A percentile compares a stretch with the other conserved stretches of the same genome.
phyloP scores from a whole-genome alignment of 37 sponge, comb jelly and placozoan genomes.

The Diacarnus erythraeanus region DNA sequence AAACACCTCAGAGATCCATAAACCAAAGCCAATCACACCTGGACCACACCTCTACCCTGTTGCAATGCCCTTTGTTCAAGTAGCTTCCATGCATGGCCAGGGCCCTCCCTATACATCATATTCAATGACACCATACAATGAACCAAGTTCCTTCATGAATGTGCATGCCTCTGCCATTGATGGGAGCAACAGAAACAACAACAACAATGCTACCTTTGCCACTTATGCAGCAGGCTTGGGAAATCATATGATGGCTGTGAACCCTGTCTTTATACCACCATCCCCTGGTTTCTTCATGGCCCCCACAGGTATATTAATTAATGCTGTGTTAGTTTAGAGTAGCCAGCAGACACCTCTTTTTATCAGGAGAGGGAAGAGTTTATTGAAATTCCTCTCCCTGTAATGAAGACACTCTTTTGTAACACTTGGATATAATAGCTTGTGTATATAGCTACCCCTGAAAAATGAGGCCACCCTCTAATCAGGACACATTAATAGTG shows the following conservation, averaged over 20 bases:
- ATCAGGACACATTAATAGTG: not conserved
- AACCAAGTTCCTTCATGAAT: not conserved
- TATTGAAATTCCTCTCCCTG: too few species aligned
- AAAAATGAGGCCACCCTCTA: not conserved
- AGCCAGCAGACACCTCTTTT: too few species aligned
- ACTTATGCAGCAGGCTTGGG: not conserved
- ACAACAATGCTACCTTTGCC: constrained; percentile 16
- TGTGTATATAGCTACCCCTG: too few species aligned
- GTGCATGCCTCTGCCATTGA: not conserved
- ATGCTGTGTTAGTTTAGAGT: too few species aligned
- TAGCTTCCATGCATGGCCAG: constrained; percentile 6
- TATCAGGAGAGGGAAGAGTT: too few species aligned
- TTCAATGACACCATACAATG: not conserved
- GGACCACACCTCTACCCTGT: constrained; percentile 29
- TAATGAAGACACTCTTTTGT: too few species aligned
- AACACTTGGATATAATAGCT: too few species aligned
- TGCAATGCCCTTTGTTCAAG: constrained; percentile 39
- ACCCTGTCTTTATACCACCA: constrained; percentile 39
- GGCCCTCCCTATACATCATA: not conserved
- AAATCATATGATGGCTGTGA: not conserved
- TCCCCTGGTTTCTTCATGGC: constrained; percentile 57
- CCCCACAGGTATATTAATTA: constrained; percentile 23
- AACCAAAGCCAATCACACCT: constrained; percentile 47
- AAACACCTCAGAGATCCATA: constrained; percentile 9
- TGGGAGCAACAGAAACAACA: constrained; percentile 36